Conservation (phyloP, 2,113 vertebrate species). For the Oryzias celebensis region DNA sequence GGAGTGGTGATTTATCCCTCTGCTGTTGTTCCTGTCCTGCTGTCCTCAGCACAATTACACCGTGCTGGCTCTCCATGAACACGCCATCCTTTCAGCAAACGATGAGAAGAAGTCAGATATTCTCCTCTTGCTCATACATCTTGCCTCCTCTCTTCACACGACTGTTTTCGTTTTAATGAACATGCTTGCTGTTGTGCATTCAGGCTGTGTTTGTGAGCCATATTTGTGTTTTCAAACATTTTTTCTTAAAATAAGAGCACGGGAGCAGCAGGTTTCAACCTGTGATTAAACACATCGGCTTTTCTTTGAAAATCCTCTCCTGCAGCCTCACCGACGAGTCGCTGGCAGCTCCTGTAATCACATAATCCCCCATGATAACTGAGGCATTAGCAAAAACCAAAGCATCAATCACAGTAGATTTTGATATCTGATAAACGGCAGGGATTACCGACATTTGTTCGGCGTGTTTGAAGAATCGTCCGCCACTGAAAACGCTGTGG, state of each 20-base stretch:
- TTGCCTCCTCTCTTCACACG: conserved; percentile 21
- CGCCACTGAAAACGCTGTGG: conserved; percentile 2
- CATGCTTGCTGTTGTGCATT: conserved; percentile 7
- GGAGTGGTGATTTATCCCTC: conserved; percentile 66
- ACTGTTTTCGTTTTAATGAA: conserved; percentile 33
- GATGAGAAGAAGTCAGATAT: conserved; percentile 60
- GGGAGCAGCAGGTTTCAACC: conserved; percentile 31
- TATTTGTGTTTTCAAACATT: conserved; percentile 1
- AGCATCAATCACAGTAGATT: conserved; percentile 57
- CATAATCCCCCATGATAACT: conserved; percentile 61
- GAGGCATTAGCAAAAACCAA: conserved; percentile 50
- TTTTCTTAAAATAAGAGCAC: neutral
- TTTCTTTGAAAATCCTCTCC: conserved; percentile 51
- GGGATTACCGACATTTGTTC: conserved; percentile 50
- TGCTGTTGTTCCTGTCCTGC: conserved; percentile 57
- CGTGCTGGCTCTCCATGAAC: conserved; percentile 38
- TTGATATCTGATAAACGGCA: conserved; percentile 56
- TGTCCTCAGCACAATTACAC: conserved; percentile 67
- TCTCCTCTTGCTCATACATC: neutral
- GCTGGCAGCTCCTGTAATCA: conserved; percentile 50
- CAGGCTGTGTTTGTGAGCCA: neutral
- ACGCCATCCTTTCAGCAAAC: conserved; percentile 54
- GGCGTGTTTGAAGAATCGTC: conserved; percentile 25
- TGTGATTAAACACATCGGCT: conserved; percentile 50
- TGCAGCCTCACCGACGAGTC: conserved; percentile 39